These are phyloP conservation scores for Nothocercus nigrocapillus DNA, from an alignment of 2,113 vertebrate species.

Conservation along the genomic window DNA sequence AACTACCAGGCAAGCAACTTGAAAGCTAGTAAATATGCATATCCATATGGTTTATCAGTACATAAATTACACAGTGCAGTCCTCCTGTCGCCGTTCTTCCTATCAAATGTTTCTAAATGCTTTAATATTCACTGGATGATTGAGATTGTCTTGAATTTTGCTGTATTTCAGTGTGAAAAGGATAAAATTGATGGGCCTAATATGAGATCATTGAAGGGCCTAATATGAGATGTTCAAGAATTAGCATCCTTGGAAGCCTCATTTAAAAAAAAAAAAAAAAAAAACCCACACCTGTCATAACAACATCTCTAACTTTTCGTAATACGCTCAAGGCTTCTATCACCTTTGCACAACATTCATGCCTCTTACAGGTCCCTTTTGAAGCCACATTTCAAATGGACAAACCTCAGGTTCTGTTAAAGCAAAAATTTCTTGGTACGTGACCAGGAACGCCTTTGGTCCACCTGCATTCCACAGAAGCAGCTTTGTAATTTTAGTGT, in stretches of 20 bases:
- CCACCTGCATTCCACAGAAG: not conserved
- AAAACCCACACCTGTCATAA: too few relatives aligned
- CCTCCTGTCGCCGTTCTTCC: rapidly evolving
- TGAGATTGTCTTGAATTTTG: not conserved
- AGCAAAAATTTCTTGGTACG: not conserved
- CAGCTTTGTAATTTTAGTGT: not conserved
- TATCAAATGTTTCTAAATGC: rapidly evolving
- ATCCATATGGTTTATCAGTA: not conserved
- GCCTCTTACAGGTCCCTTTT: not conserved
- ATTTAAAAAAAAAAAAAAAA: not conserved
- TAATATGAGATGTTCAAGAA: not conserved
- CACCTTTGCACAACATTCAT: not conserved
- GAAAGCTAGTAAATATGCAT: rapidly evolving
- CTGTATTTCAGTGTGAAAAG: not conserved
- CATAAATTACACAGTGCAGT: rapidly evolving
- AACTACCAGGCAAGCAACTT: not conserved
- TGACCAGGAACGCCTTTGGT: not conserved
- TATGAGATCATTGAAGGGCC: not conserved
- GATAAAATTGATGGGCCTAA: not conserved
- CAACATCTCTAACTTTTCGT: not conserved
- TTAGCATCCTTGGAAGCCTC: not conserved
- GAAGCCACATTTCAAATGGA: not conserved
- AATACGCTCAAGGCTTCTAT: not conserved
- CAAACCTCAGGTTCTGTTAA: not conserved
- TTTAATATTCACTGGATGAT: rapidly evolving